Evolutionary conservation across 2,888 invertebrate species (phyloP), one percentile per base, ranked within the genome.

Genomic region (Dione juno): DNA sequence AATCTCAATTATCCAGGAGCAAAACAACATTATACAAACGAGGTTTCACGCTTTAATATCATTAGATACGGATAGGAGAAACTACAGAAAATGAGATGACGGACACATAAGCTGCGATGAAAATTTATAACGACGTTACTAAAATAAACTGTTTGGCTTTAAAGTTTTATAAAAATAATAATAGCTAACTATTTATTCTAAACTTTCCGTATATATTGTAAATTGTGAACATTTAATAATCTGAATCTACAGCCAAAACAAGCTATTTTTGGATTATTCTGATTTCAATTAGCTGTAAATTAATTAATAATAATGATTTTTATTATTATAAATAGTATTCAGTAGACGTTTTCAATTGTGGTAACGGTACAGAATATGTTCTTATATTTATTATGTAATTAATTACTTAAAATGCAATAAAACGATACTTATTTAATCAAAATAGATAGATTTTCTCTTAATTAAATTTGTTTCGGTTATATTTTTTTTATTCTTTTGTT

Each of bases 1-100:
- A 45, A 61, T n/a, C 59, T 45, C 43, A 43, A 61, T 61, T 43
- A 61, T 61, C 43, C 59, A 61, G 58, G 41, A 59, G 43, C 28
- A 43, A 61, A 61, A 61, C 59, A 61, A 61, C 59, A 45, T 61
- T 43, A 61, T 19, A n/a, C 43, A 61, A 61, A 61, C 59, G 43
- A 45, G 59, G 28, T 61, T 61, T 61, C 28, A 61, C 28, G n/a
- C 59, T 28, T 43, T 21, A 61, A 61, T 61, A 61, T 45, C 59
- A 43, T 61, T 61, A 43, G 1, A 61, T n/a, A 61, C 28, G 21
- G 43, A n/a, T 43, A 43, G 28, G 59, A 61, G 43, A 61, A 61
- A 28, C 59, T 45, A 45, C 59, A 61, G 43, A 9, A 28, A 45
- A 43, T 21, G 28, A 61, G 43, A 45, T 45, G 59, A 61, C 43